Evolutionary conservation across 1,140 invertebrate species (phyloP), one percentile per base, ranked within the genome.

Genomic region (Euborellia annulipes): DNA sequence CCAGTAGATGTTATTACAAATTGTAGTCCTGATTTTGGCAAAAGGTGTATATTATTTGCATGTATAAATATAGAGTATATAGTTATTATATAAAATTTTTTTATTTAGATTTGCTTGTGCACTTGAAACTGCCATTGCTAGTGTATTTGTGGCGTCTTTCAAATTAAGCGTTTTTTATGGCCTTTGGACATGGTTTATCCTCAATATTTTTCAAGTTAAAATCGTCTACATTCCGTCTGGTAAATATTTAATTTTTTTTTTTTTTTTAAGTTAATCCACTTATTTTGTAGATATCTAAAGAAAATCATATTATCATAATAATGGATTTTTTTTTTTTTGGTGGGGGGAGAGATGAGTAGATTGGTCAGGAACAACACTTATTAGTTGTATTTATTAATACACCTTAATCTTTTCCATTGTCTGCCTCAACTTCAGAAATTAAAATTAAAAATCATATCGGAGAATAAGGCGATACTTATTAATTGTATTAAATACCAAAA

Each of bases 101-200:
- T 23, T 11, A 18, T 42, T 2, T 51, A 74, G 76, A 52, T 76
- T 90, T 52, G 88, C 85, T 1, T 70, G 79, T 38, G 86, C 89
- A n/a, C 62, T 79, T 21, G 75, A 79, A 54, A 69, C 73, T 51
- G 75, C 78, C 2, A 71, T 82, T n/a, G 76, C 72, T 38, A 71
- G 75, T 30, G 87, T 98, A 2, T 91, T 98, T 58, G 77, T 85
- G 36, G 91, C 92, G 0, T 94, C 91, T 1, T 85, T 96, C 48
- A 98, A 98, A 68, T 90, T 98, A 74, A 85, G 90, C 3, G 72
- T 85, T 0, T 98, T 98, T 66, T 97, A 98, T 62, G 93, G 92
- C 0, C 67, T 98, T 45, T 98, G 93, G 77, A 98, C 94, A 0
- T 98, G 93, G 89, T 76, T 98, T 22, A 85, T 93, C 39, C 93